These are phyloP conservation scores for Metellina segmentata DNA, from an alignment of 2,888 invertebrate genomes.

Conservation along the genomic window DNA sequence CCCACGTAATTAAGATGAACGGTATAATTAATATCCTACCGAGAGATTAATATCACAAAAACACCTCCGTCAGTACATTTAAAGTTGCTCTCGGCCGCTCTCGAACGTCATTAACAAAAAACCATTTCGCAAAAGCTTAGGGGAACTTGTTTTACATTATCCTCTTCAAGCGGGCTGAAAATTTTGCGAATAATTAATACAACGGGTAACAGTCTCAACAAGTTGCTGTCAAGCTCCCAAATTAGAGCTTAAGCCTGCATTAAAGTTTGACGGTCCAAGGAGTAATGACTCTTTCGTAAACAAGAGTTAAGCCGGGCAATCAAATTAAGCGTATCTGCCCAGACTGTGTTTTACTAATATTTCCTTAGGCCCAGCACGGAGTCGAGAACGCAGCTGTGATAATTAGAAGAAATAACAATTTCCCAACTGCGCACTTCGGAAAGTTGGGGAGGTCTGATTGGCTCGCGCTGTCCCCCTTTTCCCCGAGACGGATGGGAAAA, in stretches of 20 bases:
- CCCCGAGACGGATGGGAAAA: neutral
- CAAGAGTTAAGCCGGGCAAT: constrained; percentile 53
- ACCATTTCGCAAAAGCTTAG: neutral
- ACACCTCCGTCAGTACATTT: neutral
- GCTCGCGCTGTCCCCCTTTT: neutral
- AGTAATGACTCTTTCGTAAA: constrained; percentile 59
- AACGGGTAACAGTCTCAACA: constrained; percentile 32
- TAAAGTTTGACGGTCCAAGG: constrained; percentile 49
- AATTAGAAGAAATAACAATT: constrained; percentile 50
- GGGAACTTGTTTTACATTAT: neutral
- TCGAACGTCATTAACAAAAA: neutral
- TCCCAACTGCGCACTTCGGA: neutral
- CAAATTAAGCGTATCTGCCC: constrained; percentile 42
- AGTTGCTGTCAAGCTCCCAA: constrained; percentile 57
- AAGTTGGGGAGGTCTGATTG: neutral
- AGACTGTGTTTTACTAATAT: constrained; percentile 48
- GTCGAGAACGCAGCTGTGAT: constrained; percentile 23
- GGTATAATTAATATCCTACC: neutral
- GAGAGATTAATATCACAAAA: neutral
- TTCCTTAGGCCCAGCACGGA: constrained; percentile 34
- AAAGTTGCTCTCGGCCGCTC: neutral
- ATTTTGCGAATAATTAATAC: constrained; percentile 39
- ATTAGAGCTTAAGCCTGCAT: constrained; percentile 44
- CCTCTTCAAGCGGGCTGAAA: neutral
- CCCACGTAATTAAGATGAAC: neutral